These are phyloP conservation scores for Manduca sexta DNA, from an alignment of 1,140 invertebrate species.

Conservation along the genomic window DNA sequence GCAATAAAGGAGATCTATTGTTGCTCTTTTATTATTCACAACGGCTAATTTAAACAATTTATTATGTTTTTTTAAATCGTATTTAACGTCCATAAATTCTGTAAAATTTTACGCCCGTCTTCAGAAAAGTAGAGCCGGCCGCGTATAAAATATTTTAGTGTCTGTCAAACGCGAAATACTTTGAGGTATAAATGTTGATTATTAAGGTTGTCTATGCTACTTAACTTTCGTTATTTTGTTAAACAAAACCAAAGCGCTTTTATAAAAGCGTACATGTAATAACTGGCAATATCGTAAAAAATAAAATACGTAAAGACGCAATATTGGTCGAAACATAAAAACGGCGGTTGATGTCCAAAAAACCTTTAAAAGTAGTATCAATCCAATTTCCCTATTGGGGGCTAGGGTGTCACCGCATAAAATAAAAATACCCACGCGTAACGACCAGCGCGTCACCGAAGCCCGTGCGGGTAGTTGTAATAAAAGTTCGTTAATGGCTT, in stretches of 20 bases:
- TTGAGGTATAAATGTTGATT: too few species aligned
- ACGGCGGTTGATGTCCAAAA: slow-evolving; percentile 55
- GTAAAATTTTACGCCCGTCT: too few species aligned
- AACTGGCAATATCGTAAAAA: slow-evolving; percentile 32
- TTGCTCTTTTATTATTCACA: slow-evolving; percentile 22
- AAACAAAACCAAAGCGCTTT: neutral
- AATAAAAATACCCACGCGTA: slow-evolving; percentile 60
- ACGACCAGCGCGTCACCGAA: slow-evolving; percentile 28
- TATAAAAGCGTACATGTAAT: slow-evolving; percentile 7
- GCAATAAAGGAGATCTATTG: slow-evolving; percentile 29
- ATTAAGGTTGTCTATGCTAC: too few species aligned
- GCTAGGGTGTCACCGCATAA: slow-evolving; percentile 59
- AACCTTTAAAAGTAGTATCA: slow-evolving; percentile 63
- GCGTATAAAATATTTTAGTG: too few species aligned
- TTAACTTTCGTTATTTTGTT: too few species aligned
- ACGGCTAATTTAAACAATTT: too few species aligned
- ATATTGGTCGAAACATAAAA: slow-evolving; percentile 52
- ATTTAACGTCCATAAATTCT: too few species aligned
- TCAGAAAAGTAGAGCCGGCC: too few species aligned
- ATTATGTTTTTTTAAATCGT: too few species aligned
- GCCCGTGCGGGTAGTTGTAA: slow-evolving; percentile 31
- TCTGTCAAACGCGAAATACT: too few species aligned
- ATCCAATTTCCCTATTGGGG: slow-evolving; percentile 67
- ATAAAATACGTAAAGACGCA: slow-evolving; percentile 48
- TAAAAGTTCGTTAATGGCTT: slow-evolving; percentile 61